phyloP scores from a whole-genome alignment of 2,113 vertebrate genomes.

The Urocolius indicus region DNA sequence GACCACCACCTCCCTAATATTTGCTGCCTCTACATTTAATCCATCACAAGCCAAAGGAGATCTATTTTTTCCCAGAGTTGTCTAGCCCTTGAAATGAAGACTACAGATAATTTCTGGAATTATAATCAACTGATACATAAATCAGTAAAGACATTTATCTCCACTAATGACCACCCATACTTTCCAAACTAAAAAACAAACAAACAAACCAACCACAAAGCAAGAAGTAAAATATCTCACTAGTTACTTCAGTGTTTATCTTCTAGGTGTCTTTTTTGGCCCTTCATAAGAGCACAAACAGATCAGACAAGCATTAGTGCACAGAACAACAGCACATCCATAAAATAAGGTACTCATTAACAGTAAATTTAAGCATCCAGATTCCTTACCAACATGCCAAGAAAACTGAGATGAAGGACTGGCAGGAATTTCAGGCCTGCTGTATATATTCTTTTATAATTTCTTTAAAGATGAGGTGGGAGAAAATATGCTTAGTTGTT shows the following conservation, averaged over 20 bases:
- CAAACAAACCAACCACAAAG: background rate
- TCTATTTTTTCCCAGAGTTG: background rate
- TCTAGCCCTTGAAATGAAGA: background rate
- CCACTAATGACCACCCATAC: background rate
- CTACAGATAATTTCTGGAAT: background rate
- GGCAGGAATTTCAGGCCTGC: conserved; percentile 43
- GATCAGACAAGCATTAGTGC: background rate
- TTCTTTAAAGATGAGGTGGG: conserved; percentile 45
- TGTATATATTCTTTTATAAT: conserved; percentile 50
- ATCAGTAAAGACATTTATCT: background rate
- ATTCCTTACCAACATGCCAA: conserved; percentile 47
- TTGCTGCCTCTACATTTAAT: background rate
- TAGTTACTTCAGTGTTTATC: background rate
- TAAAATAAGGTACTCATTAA: conserved; percentile 56
- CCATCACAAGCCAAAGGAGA: background rate
- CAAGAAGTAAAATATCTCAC: background rate
- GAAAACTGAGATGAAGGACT: conserved; percentile 62
- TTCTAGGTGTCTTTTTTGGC: conserved; percentile 28
- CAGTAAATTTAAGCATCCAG: background rate
- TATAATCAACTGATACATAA: background rate
- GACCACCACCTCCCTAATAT: background rate
- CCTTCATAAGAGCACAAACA: background rate
- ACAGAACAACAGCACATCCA: conserved; percentile 16
- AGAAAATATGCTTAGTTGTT: conserved; percentile 25
- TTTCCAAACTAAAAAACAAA: background rate